Evolutionary conservation across 2,113 vertebrate species (phyloP), one percentile per base, ranked within the genome.

Genomic region (Leiothrix lutea): DNA sequence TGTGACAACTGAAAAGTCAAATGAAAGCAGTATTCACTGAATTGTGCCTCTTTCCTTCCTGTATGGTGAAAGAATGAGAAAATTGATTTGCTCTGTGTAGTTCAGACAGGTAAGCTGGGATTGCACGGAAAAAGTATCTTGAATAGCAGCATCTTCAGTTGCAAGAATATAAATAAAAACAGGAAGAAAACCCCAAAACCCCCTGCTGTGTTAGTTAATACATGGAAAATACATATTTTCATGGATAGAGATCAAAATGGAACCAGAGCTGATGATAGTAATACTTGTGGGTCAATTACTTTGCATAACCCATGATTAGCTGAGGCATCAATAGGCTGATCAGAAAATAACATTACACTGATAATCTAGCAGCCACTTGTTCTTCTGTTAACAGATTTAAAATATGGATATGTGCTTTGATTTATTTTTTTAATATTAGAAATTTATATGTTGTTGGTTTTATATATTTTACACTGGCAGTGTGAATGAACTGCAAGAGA

Each of bases 401-500:
- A 69, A 58, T 54, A 57, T 24, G 5, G 4, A 26, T 85, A 48
- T 29, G 3, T 50, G 9, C 5, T 57, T 64, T 65, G 8, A 31
- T n/a, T 79, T 56, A 13, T 20, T 57, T 42, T 57, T 80, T 38
- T 8, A 33, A 42, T 70, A 40, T 33, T 9, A 26, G 8, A 31
- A n/a, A 0, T 8, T 69, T 62, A 71, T 31, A 18, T 0, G 0
- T 40, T 53, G 5, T 29, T 80, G 2, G 4, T 78, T 81, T 66
- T 58, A 35, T 29, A 18, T 4, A 26, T 60, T 67, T 51, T 66
- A 40, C 25, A 9, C 18, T 42, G 35, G 3, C 6, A 40, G 4
- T 79, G 18, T 66, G 26, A 56, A 72, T 48, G 14, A 86, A 33
- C 36, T 50, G 14, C 12, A 62, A 70, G 19, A 65, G 2, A 65